These are phyloP conservation scores for Ceratoteleas bidentatus DNA, from an alignment of 1,140 invertebrate genomes.

Conservation along the genomic window DNA sequence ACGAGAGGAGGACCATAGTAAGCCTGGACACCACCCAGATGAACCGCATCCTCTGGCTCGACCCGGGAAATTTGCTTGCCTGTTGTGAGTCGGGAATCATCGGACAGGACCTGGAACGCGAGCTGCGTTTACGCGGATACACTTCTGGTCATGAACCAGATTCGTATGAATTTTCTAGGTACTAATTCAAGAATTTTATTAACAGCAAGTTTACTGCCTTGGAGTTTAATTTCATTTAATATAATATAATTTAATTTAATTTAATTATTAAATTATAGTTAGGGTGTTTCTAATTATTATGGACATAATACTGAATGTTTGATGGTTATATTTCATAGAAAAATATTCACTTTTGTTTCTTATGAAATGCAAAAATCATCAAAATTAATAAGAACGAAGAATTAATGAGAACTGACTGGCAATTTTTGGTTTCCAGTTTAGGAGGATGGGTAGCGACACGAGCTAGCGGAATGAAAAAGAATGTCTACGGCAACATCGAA, in stretches of 20 bases:
- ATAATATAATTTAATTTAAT: no score
- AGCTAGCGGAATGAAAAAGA: constrained; percentile 99
- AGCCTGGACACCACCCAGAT: constrained; percentile 97
- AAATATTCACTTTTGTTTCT: no score
- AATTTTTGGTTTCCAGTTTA: constrained; percentile 84
- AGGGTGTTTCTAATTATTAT: no score
- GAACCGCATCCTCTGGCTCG: constrained; percentile 97
- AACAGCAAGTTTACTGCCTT: no score
- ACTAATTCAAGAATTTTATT: constrained; percentile 8
- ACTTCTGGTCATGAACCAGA: constrained; percentile 98
- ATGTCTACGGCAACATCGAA: constrained; percentile 98
- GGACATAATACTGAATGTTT: no score
- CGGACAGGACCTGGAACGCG: constrained; percentile 95
- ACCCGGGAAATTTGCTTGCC: constrained; percentile 92
- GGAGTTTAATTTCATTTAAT: no score
- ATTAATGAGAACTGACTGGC: no score
- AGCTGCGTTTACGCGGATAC: constrained; percentile 86
- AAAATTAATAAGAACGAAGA: not conserved
- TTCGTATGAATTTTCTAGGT: constrained; percentile 96
- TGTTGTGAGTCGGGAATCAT: constrained; percentile 95
- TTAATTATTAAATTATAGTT: no score
- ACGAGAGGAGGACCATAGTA: constrained; percentile 92
- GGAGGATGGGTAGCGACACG: constrained; percentile 99
- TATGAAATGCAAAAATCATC: no score
- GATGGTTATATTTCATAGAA: no score